Evolutionary conservation across 2,888 invertebrate genomes (phyloP).

Genomic region (Hymenopus coronatus): DNA sequence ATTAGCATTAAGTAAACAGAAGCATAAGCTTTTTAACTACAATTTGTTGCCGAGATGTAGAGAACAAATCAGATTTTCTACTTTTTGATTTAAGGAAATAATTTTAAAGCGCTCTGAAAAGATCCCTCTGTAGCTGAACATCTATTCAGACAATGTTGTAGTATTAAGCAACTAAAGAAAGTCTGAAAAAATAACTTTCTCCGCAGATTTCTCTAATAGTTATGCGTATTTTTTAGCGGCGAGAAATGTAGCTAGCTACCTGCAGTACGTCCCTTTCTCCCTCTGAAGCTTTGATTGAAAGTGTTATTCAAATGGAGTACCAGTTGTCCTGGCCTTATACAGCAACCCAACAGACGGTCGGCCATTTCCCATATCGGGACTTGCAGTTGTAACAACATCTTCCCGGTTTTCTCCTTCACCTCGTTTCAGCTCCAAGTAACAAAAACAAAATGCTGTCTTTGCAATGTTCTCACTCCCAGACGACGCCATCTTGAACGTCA

Average conservation of each 20-base stretch:
- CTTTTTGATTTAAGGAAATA: too few species aligned
- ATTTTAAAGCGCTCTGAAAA: too few species aligned
- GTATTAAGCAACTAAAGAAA: too few species aligned
- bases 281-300: constrained; percentile 6
- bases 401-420: neutral
- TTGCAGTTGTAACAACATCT: neutral
- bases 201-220: neutral
- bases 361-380: constrained; percentile 6
- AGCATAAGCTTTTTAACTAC: too few species aligned
- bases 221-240: neutral
- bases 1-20: too few species aligned
- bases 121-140: too few species aligned
- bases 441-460: neutral
- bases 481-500: neutral
- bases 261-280: neutral
- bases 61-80: too few species aligned
- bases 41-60: too few species aligned
- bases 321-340: constrained; percentile 1
- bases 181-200: neutral
- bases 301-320: neutral
- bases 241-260: neutral
- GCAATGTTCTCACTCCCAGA: neutral
- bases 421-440: neutral
- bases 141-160: too few species aligned
- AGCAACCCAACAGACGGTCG: constrained; percentile 6